Conservation (phyloP, 2,797 vertebrate species). For the Oreonectes daqikongensis region DNA sequence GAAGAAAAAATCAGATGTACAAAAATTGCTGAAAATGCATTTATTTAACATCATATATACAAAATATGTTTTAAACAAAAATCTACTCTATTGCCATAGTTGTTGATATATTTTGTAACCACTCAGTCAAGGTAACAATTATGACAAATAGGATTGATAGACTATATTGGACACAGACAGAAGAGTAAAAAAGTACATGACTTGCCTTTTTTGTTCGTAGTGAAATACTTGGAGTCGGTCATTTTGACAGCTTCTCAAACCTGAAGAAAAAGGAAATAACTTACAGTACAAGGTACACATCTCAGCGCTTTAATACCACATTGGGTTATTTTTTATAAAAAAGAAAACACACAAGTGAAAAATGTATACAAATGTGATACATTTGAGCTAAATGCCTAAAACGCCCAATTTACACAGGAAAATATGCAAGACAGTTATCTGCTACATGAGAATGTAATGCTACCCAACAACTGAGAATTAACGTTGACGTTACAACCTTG, state of each 20-base stretch:
- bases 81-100: too few relatives aligned
- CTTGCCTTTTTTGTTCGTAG: conserved; percentile 98
- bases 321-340: background rate
- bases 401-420: background rate
- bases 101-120: background rate
- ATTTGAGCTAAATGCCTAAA: background rate
- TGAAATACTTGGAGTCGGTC: conserved; percentile 99
- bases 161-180: background rate
- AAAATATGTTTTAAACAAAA: too few relatives aligned
- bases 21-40: background rate
- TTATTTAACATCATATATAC: background rate
- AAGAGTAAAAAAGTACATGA: too few relatives aligned
- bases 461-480: background rate
- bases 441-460: background rate
- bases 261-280: conserved; percentile 55
- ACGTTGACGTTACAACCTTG: too few relatives aligned
- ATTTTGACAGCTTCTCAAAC: conserved; percentile 79
- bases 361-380: background rate
- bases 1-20: background rate
- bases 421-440: background rate
- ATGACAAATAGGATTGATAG: background rate
- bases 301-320: background rate
- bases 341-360: background rate
- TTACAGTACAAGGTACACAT: background rate
- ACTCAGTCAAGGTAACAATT: too few relatives aligned